phyloP scores from a whole-genome alignment of 1,140 invertebrate species.

The Bathynomus jamesi region DNA sequence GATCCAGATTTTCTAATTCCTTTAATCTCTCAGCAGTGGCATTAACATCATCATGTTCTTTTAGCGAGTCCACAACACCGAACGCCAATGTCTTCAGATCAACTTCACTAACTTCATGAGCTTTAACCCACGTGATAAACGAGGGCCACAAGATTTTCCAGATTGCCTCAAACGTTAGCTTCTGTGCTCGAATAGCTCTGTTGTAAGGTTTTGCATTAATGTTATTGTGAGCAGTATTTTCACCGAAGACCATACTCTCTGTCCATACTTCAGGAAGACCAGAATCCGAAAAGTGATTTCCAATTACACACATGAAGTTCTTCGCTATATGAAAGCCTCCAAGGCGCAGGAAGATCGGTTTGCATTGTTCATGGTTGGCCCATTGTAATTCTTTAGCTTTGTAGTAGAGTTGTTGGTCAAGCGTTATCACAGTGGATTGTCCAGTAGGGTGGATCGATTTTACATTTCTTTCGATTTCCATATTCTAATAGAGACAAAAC shows the following conservation, averaged over 20 bases:
- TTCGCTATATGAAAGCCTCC: no score
- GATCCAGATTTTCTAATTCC: no score
- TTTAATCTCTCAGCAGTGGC: not conserved
- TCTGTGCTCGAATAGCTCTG: slow-evolving; percentile 6
- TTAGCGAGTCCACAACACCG: not conserved
- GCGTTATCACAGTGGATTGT: not conserved
- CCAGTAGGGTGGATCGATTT: no score
- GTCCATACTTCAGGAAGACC: slow-evolving; percentile 11
- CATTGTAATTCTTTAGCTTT: not conserved
- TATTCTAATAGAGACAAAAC: no score
- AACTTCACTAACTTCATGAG: not conserved
- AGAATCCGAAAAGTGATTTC: slow-evolving; percentile 10
- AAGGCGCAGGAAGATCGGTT: no score
- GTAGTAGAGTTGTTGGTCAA: not conserved
- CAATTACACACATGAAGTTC: slow-evolving; percentile 8
- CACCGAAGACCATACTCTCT: no score
- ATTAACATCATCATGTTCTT: not conserved
- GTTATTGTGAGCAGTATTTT: not conserved
- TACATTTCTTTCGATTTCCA: no score
- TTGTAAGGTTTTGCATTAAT: slow-evolving; percentile 11
- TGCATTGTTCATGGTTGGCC: no score
- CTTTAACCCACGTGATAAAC: not conserved
- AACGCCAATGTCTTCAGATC: not conserved
- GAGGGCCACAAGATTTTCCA: slow-evolving; percentile 1
- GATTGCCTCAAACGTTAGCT: slow-evolving; percentile 13